Evolutionary conservation across 2,888 invertebrate genomes (phyloP).

Genomic region (Erpobdella octoculata): DNA sequence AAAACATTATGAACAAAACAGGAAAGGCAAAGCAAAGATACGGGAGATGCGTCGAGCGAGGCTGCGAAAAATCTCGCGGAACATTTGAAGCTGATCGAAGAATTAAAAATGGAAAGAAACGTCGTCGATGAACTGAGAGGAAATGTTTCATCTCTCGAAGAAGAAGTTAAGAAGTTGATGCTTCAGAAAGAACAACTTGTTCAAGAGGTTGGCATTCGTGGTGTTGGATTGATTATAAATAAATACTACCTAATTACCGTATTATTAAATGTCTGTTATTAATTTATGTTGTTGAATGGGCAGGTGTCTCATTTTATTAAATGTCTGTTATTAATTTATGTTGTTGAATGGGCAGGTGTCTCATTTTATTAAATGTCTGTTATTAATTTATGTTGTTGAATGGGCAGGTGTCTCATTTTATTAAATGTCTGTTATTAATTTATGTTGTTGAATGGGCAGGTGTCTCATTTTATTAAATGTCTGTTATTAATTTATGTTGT

Average conservation of each 20-base stretch:
- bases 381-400: not conserved
- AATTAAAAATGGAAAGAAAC: not conserved
- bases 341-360: not conserved
- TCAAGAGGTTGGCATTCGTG: not conserved
- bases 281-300: not conserved
- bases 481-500: not conserved
- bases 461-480: too few species aligned
- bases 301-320: too few species aligned
- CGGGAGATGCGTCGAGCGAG: not conserved
- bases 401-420: not conserved
- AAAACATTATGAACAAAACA: not conserved
- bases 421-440: too few species aligned
- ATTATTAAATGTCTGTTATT: not conserved
- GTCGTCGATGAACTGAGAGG: not conserved
- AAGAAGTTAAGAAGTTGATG: constrained; percentile 42
- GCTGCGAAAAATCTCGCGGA: not conserved
- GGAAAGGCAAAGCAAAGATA: not conserved
- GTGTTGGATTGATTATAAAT: not conserved
- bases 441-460: not conserved
- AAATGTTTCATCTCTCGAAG: constrained; percentile 41
- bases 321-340: not conserved
- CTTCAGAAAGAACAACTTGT: constrained; percentile 39
- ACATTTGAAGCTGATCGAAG: not conserved
- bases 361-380: too few species aligned
- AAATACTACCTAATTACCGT: not conserved